Evolutionary conservation across 2,888 invertebrate species (phyloP).

Genomic region (Hydropsyche betteni): DNA sequence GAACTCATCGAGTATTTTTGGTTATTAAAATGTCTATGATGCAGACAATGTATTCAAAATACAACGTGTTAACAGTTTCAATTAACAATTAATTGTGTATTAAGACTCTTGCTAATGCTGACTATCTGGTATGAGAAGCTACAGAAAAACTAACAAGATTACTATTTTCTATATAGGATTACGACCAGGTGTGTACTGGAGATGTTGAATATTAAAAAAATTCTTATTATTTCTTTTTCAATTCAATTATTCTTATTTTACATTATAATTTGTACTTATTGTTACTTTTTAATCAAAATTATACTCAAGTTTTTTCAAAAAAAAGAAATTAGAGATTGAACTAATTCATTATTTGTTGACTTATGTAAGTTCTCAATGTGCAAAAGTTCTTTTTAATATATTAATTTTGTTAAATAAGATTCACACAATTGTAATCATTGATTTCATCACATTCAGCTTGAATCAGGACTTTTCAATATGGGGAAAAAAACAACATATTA

Average conservation of each 20-base stretch:
- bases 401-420: neutral
- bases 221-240: neutral
- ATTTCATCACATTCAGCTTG: neutral
- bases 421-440: neutral
- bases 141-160: slow-evolving; percentile 34
- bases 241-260: neutral
- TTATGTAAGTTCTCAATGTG: too few relatives aligned
- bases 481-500: neutral
- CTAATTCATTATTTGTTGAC: neutral
- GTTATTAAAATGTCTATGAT: neutral
- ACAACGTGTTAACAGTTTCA: slow-evolving; percentile 5
- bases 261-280: neutral
- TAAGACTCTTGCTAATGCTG: neutral
- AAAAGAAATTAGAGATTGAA: neutral
- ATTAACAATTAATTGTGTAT: slow-evolving; percentile 39
- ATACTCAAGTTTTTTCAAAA: neutral
- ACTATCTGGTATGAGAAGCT: slow-evolving; percentile 6
- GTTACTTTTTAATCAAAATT: too few relatives aligned
- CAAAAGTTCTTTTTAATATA: neutral
- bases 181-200: neutral
- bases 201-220: neutral
- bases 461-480: neutral
- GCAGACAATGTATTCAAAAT: neutral
- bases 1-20: neutral
- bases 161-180: slow-evolving; percentile 22